These are phyloP conservation scores for Cepphus grylle DNA, from an alignment of 2,113 vertebrate species.

Conservation along the genomic window DNA sequence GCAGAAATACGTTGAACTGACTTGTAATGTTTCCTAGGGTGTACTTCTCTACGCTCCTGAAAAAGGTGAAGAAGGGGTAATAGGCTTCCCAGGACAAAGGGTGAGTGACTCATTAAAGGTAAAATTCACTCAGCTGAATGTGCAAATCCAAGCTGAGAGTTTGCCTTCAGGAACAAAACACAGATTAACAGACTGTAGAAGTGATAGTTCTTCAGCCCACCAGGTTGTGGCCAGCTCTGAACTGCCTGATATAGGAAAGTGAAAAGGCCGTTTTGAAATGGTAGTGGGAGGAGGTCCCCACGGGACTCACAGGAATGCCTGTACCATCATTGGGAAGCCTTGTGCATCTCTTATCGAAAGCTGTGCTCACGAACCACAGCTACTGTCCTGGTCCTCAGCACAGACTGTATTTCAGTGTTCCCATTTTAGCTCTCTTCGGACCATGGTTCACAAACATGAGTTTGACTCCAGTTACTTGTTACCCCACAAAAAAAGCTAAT, in stretches of 20 bases:
- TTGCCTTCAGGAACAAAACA: not conserved
- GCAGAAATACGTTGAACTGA: not conserved
- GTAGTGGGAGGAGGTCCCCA: not conserved
- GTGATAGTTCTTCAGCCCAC: not conserved
- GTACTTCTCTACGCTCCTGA: constrained; percentile 16
- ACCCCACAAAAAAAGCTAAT: not conserved
- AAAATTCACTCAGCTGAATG: not conserved
- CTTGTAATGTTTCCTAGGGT: constrained; percentile 63
- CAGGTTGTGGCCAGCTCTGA: not conserved
- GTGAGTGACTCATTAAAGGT: constrained; percentile 62
- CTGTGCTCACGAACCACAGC: not conserved
- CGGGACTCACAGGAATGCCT: accelerated
- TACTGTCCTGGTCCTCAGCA: not conserved
- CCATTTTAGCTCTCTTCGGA: not conserved
- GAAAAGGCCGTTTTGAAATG: not conserved
- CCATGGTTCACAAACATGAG: not conserved
- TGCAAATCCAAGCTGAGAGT: not conserved
- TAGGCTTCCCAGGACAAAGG: constrained; percentile 82
- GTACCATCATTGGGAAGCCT: not conserved
- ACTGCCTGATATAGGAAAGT: not conserved
- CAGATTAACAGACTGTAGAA: not conserved
- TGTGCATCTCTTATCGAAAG: not conserved
- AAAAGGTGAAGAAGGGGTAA: constrained; percentile 85
- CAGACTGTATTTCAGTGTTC: not conserved
- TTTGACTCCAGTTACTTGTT: not conserved